Evolutionary conservation across 2,113 vertebrate genomes (phyloP), one percentile per base, ranked within the genome.

Genomic region (Pyxicephalus adspersus): DNA sequence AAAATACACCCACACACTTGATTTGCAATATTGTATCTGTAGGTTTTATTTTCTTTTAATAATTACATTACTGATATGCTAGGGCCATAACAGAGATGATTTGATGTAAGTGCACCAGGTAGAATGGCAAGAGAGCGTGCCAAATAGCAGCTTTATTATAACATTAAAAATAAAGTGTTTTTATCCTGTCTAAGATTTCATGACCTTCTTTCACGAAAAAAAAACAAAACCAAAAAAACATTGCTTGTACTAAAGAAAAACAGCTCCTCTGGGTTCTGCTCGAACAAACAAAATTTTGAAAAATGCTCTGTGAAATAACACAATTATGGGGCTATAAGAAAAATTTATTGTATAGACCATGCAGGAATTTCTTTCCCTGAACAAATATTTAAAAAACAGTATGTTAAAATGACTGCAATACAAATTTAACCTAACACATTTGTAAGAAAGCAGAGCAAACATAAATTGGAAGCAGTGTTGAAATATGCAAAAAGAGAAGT

Each of bases 211-310:
- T 58, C 23, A 60, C 28, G 60, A 34, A 34, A 29, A 74, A 38
- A 60, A 26, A 61, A 38, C 22, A 31, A 75, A 38, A 25, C 72
- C 34, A 31, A 58, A 75, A 61, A 75, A 61, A 61, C 61, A 75
- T 63, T 45, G 72, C 28, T 34, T 75, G 55, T 60, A 63, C 31
- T 76, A 76, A 76, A 63, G 22, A 76, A 60, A 63, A 76, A 63
- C 58, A 61, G 26, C 58, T 26, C 73, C 31, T 76, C 23, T 60
- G 29, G 52, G 72, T 60, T 23, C 55, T 61, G 63, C 50, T 3
- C 31, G 23, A 74, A 52, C 51, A 74, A 29, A 74, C 20, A 29
- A 52, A 22, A 38, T 45, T 34, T 5, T 34, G 20, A 38, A 60
- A 22, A 74, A 31, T 23, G 19, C 50, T 72, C 54, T 55, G 9